These are phyloP conservation scores for Hydraecia micacea DNA, from an alignment of 2,888 invertebrate genomes.

Conservation along the genomic window DNA sequence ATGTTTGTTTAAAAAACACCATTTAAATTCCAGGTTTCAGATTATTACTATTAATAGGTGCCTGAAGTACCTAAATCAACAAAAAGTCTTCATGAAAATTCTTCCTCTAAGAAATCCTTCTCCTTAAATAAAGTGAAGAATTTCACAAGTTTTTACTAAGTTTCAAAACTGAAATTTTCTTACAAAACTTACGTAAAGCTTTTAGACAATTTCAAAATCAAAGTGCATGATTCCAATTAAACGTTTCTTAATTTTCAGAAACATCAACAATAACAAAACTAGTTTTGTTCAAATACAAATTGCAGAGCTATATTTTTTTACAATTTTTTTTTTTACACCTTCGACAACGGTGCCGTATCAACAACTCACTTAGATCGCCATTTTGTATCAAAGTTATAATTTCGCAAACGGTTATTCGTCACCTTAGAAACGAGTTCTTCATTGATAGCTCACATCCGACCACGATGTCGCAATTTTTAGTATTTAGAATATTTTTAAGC, in stretches of 20 bases:
- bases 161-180: neutral
- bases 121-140: neutral
- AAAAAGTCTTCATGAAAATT: neutral
- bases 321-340: neutral
- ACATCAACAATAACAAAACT: constrained; percentile 15
- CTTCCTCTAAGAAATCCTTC: neutral
- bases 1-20: neutral
- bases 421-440: constrained; percentile 31
- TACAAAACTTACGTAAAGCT: constrained; percentile 14
- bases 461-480: constrained; percentile 37
- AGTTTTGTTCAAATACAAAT: constrained; percentile 19
- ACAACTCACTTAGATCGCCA: constrained; percentile 18
- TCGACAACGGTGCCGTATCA: constrained; percentile 22
- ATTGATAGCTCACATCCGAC: constrained; percentile 25
- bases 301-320: neutral
- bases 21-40: neutral
- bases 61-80: neutral
- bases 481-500: constrained; percentile 34
- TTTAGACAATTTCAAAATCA: constrained; percentile 14
- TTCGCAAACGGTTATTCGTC: constrained; percentile 27
- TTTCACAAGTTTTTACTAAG: neutral
- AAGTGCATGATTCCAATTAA: constrained; percentile 13
- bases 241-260: constrained; percentile 9
- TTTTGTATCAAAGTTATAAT: constrained; percentile 15
- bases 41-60: neutral